Evolutionary conservation across 2,113 vertebrate genomes (phyloP).

Genomic region (Casuarius casuarius): DNA sequence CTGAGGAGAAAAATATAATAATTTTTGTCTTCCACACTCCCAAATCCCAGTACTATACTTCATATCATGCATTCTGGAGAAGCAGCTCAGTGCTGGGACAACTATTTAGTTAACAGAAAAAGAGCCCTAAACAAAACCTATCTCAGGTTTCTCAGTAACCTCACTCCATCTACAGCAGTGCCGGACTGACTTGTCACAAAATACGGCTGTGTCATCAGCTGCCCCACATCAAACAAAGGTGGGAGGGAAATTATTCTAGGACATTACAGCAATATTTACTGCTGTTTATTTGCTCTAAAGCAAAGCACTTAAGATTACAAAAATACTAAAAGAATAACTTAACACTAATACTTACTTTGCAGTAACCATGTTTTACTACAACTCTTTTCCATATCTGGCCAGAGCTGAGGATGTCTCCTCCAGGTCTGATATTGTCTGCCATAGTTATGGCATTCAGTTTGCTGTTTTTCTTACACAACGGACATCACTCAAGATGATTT

Average conservation of each 20-base stretch:
- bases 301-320: background rate
- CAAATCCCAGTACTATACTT: background rate
- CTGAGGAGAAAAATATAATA: background rate
- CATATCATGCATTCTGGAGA: background rate
- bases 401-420: background rate
- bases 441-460: background rate
- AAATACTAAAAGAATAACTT: background rate
- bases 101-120: background rate
- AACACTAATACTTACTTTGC: background rate
- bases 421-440: background rate
- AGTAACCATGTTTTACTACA: background rate
- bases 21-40: background rate
- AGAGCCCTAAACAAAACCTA: background rate
- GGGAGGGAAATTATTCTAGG: background rate
- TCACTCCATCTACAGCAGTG: background rate
- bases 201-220: background rate
- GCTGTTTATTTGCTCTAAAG: background rate
- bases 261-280: background rate
- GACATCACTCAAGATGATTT: background rate
- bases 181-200: background rate
- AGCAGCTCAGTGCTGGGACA: background rate
- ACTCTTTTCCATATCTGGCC: background rate
- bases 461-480: background rate
- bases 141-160: background rate
- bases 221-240: background rate